Base-by-base conservation (phyloP, 2,797 vertebrate genomes). In the Neosalanx taihuensis region DNA sequence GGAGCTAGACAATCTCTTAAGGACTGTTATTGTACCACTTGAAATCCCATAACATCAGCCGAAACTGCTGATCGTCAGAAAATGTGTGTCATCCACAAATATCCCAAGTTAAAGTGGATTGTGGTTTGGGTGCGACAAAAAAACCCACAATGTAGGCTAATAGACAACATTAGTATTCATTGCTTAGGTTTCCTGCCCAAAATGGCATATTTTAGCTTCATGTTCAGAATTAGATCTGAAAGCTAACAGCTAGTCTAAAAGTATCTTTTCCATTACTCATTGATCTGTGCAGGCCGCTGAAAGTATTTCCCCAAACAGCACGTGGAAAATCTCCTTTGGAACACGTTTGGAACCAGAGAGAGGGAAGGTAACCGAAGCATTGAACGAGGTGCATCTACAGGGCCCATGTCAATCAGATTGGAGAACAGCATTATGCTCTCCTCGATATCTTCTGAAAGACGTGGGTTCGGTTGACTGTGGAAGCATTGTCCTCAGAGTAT, bases 31-130 rank as follows among this genome's bases (percentile, higher is more conserved):
- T 31, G 18, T n/a, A 29, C 51, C 46, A 57, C 66, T 33, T n/a
- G 26, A 53, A 56, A 23, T 30, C 30, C 18, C 29, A 31, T 15
- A 53, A 57, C 49, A 68, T 56, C 17, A 31, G 18, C 17, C 5
- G 2, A 68, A 68, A 68, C 49, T 68, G 49, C 66, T 68, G 49
- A 31, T 30, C 18, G 49, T 68, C 51, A 68, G 66, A 29, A 68
- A 57, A 68, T 56, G 2, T 68, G 33, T 33, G 51, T n/a, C 66
- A n/a, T 9, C 12, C 51, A n/a, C 30, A 31, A 68, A 68, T 31
- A 57, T 33, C 15, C 5, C 17, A 60, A 4, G 23, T 60, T 26
- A 60, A 29, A 29, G 58, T 60, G 58, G 58, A n/a, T 60, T 60
- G 58, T 3, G 51, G 51, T 56, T 56, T n/a, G 51, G 18, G 15